Base-by-base conservation (phyloP, 1,140 invertebrate genomes). In the Cydia splendana region DNA sequence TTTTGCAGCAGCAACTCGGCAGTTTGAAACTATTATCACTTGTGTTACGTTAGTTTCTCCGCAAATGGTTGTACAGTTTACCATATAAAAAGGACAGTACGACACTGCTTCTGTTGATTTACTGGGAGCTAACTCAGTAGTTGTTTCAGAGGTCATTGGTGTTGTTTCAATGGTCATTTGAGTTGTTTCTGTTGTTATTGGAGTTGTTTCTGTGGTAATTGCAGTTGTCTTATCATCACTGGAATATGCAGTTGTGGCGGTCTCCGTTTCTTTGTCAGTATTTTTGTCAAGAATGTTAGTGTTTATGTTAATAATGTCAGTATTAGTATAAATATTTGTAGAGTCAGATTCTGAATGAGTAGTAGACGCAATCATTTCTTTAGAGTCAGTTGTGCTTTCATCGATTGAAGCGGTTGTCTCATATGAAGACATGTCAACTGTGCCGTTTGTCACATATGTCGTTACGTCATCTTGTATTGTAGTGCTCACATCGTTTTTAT, bases 61-160 rank as follows among this genome's bases (percentile, higher is more conserved):
- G 84, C 91, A 91, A 75, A 77, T 87, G n/a, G 85, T 76, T 74
- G 88, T 87, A 84, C 85, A 90, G 77, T 90, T 93, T 76, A 90
- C 88, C 13, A 85, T 80, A 34, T 90, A 71, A 74, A 87, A 81
- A 74, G 86, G 88, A 81, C 89, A 92, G 34, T 78, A 81, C 15
- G 51, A 77, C 28, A 75, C 30, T 48, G 78, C 74, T 57, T 65
- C 53, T 12, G 57, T 65, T 20, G 69, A 42, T 75, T 62, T 15
- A 34, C 15, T 77, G 6, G 30, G n/a, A 30, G 34, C 18, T 1
- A 65, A 65, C 10, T 65, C 34, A 18, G 30, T 38, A 4, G 2
- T 42, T 9, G 30, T 38, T 12, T 69, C 15, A 69, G 53, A 48
- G 12, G 51, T 53, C 15, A n/a, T 5, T 18, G 6, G 15, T n/a